Evolutionary conservation across 1,140 invertebrate genomes (phyloP).

Genomic region (Trypoxylus dichotomus): DNA sequence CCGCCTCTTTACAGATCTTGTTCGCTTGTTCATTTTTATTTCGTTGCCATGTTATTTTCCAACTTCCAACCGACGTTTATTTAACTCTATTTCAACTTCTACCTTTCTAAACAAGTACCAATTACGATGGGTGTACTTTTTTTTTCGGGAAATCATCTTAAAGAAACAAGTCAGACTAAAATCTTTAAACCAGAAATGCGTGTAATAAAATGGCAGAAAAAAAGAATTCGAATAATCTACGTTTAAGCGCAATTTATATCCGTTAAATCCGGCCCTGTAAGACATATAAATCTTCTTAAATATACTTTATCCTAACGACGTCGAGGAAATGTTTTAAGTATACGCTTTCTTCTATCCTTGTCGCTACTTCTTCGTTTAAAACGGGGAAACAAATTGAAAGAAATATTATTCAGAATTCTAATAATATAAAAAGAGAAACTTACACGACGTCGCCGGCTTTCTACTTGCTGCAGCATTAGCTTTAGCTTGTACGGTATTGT

Average conservation of each 20-base stretch:
- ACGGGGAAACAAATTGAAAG: neutral
- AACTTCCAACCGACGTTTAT: slow-evolving; percentile 5
- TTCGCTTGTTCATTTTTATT: slow-evolving; percentile 1
- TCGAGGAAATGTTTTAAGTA: neutral
- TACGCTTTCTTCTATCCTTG: too few relatives aligned
- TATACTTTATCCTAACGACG: neutral
- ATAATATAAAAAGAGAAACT: neutral
- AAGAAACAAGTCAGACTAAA: too few relatives aligned
- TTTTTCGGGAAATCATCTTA: neutral
- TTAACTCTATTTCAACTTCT: neutral
- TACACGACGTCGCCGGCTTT: neutral
- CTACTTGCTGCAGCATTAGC: neutral
- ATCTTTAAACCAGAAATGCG: too few relatives aligned
- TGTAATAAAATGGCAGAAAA: too few relatives aligned
- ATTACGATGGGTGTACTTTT: neutral
- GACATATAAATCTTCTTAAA: neutral
- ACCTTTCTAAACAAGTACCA: slow-evolving; percentile 19
- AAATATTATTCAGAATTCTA: neutral
- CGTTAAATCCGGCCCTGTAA: neutral
- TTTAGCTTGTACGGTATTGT: neutral
- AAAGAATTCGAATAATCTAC: too few relatives aligned
- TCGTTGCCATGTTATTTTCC: neutral
- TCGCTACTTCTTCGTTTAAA: neutral
- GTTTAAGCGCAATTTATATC: too few relatives aligned
- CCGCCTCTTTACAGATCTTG: slow-evolving; percentile 19